Evolutionary conservation across 2,797 vertebrate genomes (phyloP).

Genomic region (Sebastiscus albofasciatus): DNA sequence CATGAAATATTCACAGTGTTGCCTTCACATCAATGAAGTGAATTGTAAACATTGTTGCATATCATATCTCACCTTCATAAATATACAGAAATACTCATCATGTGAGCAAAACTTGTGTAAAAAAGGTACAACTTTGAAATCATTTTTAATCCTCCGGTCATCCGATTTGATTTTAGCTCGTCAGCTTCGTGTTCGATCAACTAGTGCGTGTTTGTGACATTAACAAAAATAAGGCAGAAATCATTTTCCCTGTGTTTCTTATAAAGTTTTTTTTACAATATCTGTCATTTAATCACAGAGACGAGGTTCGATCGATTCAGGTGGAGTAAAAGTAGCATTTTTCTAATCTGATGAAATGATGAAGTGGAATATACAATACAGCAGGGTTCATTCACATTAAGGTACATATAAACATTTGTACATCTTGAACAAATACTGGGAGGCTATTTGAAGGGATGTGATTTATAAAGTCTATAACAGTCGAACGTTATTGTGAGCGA

Average conservation of each 20-base stretch:
- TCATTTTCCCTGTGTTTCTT: conserved; percentile 28
- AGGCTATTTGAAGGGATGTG: conserved; percentile 26
- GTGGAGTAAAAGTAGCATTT: conserved; percentile 54
- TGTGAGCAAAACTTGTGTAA: conserved; percentile 27
- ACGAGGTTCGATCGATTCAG: conserved; percentile 26
- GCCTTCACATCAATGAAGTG: conserved; percentile 71
- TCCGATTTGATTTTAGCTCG: conserved; percentile 18
- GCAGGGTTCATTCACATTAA: conserved; percentile 52
- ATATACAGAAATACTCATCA: conserved; percentile 62
- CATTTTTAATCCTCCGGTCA: conserved; percentile 18
- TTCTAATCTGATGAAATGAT: conserved; percentile 40
- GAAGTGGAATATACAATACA: conserved; percentile 50
- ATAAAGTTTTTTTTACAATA: conserved; percentile 27
- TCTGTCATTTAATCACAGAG: conserved; percentile 33
- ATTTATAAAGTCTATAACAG: conserved; percentile 17
- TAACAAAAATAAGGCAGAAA: conserved; percentile 71
- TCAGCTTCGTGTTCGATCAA: not conserved
- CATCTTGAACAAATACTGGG: conserved; percentile 59
- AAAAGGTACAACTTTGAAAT: conserved; percentile 1
- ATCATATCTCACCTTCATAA: conserved; percentile 66
- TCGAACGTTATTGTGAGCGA: conserved; percentile 7
- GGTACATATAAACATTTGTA: conserved; percentile 71
- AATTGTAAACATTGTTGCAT: conserved; percentile 81
- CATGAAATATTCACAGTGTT: conserved; percentile 79
- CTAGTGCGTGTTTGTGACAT: not conserved